Conservation (phyloP, 2,888 invertebrate genomes). For the Erpobdella octoculata region DNA sequence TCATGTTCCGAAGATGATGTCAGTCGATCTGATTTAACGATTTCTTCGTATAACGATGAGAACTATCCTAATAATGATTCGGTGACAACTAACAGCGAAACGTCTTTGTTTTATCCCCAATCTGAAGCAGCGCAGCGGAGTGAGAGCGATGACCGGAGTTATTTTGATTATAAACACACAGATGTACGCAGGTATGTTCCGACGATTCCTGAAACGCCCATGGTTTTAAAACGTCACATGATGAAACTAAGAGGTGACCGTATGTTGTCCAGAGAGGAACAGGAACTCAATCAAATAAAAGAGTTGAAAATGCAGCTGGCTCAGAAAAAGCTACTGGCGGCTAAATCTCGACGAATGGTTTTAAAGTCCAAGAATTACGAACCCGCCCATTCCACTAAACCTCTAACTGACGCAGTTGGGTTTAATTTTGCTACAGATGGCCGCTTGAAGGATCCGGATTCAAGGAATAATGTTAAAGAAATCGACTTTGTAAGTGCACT, state of each 20-base stretch:
- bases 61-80: no score
- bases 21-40: no score
- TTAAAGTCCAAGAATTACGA: background rate
- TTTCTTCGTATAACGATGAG: no score
- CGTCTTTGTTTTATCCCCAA: no score
- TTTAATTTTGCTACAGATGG: constrained; percentile 2
- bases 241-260: background rate
- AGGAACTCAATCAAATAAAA: background rate
- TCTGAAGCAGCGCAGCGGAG: no score
- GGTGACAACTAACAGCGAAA: no score
- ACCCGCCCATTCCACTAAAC: background rate
- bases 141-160: no score
- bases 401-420: background rate
- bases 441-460: background rate
- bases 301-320: background rate
- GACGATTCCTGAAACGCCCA: constrained; percentile 10
- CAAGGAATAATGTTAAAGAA: background rate
- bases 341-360: background rate
- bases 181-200: background rate
- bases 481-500: background rate
- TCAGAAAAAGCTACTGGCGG: background rate
- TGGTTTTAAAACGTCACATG: background rate
- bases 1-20: no score
- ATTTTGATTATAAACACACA: no score
- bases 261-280: background rate